Evolutionary conservation across 2,888 invertebrate genomes (phyloP).

Genomic region (Cephalotes varians): DNA sequence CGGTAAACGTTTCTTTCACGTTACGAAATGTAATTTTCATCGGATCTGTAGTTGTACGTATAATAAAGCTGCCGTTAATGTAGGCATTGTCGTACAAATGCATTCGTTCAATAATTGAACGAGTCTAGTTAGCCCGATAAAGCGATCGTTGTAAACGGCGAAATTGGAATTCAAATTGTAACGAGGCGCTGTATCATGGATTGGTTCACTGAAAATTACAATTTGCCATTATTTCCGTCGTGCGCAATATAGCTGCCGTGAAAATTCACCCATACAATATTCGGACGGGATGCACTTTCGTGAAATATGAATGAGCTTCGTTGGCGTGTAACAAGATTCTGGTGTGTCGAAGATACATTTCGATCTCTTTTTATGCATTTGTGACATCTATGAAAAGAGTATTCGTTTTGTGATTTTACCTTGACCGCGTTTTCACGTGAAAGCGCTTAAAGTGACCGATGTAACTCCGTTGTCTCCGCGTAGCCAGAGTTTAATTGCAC

Average conservation of each 20-base stretch:
- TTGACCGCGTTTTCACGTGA: background rate
- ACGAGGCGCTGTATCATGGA: conserved; percentile 21
- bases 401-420: background rate
- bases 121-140: conserved; percentile 38
- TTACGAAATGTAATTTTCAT: background rate
- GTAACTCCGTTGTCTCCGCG: conserved; percentile 6
- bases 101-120: conserved; percentile 40
- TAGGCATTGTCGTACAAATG: conserved; percentile 13
- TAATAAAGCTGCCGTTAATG: conserved; percentile 28
- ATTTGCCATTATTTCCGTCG: conserved; percentile 52
- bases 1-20: background rate
- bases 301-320: conserved; percentile 28
- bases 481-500: conserved; percentile 62
- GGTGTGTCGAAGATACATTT: background rate
- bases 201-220: conserved; percentile 45
- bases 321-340: conserved; percentile 9
- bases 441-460: background rate
- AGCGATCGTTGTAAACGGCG: conserved; percentile 32
- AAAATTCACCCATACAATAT: conserved; percentile 24
- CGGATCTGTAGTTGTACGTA: background rate
- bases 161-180: conserved; percentile 50
- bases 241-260: conserved; percentile 4
- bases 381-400: background rate
- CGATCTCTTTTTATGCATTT: conserved; percentile 17
- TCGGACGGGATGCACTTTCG: background rate